These are phyloP conservation scores for Neuroscelio doddi DNA, from an alignment of 2,888 invertebrate species.

Conservation along the genomic window DNA sequence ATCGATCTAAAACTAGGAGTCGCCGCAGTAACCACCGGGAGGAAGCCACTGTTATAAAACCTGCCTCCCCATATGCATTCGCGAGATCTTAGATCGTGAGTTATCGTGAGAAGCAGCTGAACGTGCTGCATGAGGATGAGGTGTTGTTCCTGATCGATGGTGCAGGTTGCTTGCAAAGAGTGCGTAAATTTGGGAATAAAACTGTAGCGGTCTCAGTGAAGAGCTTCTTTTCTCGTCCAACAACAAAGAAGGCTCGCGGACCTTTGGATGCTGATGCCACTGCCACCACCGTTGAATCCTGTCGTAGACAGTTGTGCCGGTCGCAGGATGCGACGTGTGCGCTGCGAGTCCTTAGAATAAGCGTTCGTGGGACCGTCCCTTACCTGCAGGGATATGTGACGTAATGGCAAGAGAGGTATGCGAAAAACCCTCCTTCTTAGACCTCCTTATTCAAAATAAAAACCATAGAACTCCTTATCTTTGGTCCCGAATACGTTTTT, in stretches of 20 bases:
- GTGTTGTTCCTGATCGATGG: slow-evolving; percentile 51
- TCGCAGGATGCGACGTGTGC: slow-evolving; percentile 57
- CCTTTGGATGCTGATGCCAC: slow-evolving; percentile 28
- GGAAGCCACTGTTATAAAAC: slow-evolving; percentile 67
- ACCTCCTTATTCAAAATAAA: no score
- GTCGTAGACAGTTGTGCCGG: slow-evolving; percentile 37
- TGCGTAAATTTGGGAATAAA: slow-evolving; percentile 30
- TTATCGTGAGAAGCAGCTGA: slow-evolving; percentile 55
- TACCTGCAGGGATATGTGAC: slow-evolving; percentile 72
- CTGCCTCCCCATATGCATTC: slow-evolving; percentile 61
- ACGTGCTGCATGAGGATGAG: slow-evolving; percentile 53
- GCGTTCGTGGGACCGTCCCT: slow-evolving; percentile 68
- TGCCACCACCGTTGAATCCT: slow-evolving; percentile 24
- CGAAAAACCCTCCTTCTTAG: neutral
- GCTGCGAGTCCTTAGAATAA: slow-evolving; percentile 60
- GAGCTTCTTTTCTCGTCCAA: neutral
- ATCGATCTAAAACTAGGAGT: slow-evolving; percentile 72
- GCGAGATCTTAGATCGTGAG: slow-evolving; percentile 63
- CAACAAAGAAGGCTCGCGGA: slow-evolving; percentile 12
- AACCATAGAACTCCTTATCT: no score
- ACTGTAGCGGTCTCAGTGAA: slow-evolving; percentile 5
- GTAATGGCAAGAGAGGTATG: slow-evolving; percentile 75
- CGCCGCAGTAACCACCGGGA: slow-evolving; percentile 69
- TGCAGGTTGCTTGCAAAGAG: slow-evolving; percentile 46
- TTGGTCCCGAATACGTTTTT: no score